Conservation (phyloP, 2,797 vertebrate genomes). For the Lemur catta region DNA sequence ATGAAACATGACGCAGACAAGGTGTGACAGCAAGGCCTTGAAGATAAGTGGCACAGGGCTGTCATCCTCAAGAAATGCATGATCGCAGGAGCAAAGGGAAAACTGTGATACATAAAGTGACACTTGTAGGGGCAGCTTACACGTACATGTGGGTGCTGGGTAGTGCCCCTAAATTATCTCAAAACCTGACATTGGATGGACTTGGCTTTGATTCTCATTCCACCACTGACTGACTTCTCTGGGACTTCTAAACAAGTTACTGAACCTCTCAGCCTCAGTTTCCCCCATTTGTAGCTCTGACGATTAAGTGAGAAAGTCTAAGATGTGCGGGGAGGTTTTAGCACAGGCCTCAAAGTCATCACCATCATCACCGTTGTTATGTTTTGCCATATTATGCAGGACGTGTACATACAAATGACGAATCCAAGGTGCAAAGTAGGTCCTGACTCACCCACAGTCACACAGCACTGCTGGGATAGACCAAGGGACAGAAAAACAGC, state of each 20-base stretch:
- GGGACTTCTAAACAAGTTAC: background rate
- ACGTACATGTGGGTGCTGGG: rapidly evolving
- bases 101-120: rapidly evolving
- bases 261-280: background rate
- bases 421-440: rapidly evolving
- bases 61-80: background rate
- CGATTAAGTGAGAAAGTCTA: no score
- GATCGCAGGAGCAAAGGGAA: background rate
- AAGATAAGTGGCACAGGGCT: background rate
- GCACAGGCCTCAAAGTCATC: background rate
- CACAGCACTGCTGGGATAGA: background rate
- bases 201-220: background rate
- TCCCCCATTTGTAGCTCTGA: background rate
- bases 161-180: background rate
- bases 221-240: background rate
- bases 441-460: background rate
- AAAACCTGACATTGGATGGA: rapidly evolving
- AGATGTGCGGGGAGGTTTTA: rapidly evolving
- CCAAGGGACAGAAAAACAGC: background rate
- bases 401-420: rapidly evolving
- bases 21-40: background rate
- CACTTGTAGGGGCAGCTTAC: background rate
- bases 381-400: background rate
- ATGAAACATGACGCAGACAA: background rate
- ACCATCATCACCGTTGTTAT: rapidly evolving